These are phyloP conservation scores for Enteromius anoplus DNA, from an alignment of 2,797 vertebrate genomes.

Conservation along the genomic window DNA sequence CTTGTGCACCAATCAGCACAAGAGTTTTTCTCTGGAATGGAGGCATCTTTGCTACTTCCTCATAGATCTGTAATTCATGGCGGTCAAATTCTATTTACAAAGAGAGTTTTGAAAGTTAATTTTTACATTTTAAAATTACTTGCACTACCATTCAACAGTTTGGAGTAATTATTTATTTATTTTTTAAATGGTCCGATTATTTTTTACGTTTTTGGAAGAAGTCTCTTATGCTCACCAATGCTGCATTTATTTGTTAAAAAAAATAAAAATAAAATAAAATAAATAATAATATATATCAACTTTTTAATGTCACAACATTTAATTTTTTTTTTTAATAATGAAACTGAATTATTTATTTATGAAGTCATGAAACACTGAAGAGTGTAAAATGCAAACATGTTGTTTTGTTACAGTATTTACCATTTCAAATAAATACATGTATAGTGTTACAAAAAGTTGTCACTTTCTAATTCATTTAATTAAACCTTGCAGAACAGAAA, in stretches of 20 bases:
- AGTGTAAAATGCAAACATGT: neutral
- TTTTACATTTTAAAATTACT: neutral
- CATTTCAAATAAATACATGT: neutral
- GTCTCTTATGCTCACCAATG: neutral
- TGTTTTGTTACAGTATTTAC: neutral
- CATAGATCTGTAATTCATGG: slow-evolving; percentile 97
- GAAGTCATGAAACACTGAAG: neutral
- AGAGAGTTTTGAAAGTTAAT: slow-evolving; percentile 24
- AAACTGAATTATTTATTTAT: neutral
- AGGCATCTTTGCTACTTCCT: slow-evolving; percentile 97
- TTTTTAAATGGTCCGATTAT: neutral
- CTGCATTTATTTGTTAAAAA: neutral
- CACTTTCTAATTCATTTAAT: neutral
- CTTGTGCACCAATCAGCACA: slow-evolving; percentile 96
- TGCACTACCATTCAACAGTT: neutral
- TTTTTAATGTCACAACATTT: too few species aligned
- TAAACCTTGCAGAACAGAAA: neutral
- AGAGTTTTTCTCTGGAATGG: slow-evolving; percentile 98
- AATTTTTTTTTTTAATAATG: neutral
- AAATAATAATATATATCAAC: too few species aligned
- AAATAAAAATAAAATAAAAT: too few species aligned
- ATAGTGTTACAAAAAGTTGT: neutral
- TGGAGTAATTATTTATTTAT: too few species aligned
- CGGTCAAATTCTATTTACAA: slow-evolving; percentile 91
- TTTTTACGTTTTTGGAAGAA: neutral